Conservation (phyloP, 2,113 vertebrate species). For the Sinocyclocheilus anophthalmus region DNA sequence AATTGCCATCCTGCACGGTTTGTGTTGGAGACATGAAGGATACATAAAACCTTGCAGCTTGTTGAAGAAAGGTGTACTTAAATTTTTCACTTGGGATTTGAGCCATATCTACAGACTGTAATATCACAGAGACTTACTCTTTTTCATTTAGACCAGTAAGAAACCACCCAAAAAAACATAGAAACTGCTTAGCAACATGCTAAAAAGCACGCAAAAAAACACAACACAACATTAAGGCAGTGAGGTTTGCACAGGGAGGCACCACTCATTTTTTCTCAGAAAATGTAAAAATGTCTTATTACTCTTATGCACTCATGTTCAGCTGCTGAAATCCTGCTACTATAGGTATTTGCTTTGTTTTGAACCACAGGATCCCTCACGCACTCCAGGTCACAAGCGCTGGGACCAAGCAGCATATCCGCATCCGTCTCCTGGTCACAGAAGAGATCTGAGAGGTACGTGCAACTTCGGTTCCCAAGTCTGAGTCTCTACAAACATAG, state of each 20-base stretch:
- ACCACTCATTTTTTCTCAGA: neutral
- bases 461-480: neutral
- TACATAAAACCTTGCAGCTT: neutral
- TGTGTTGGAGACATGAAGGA: neutral
- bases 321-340: constrained; percentile 11
- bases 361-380: constrained; percentile 43
- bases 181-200: neutral
- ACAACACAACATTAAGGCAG: neutral
- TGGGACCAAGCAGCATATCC: constrained; percentile 37
- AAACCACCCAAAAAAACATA: neutral
- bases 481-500: constrained; percentile 1
- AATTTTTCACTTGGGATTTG: neutral
- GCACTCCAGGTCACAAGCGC: constrained; percentile 22
- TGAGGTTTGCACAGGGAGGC: neutral
- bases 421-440: constrained; percentile 25
- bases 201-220: too few species aligned
- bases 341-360: constrained; percentile 36
- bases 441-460: constrained; percentile 50
- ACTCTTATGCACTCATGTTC: neutral
- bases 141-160: neutral
- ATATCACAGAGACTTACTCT: neutral
- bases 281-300: neutral
- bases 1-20: neutral
- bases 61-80: neutral
- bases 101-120: too few species aligned